phyloP scores from a whole-genome alignment of 2,113 vertebrate species.

The Pelodiscus sinensis region DNA sequence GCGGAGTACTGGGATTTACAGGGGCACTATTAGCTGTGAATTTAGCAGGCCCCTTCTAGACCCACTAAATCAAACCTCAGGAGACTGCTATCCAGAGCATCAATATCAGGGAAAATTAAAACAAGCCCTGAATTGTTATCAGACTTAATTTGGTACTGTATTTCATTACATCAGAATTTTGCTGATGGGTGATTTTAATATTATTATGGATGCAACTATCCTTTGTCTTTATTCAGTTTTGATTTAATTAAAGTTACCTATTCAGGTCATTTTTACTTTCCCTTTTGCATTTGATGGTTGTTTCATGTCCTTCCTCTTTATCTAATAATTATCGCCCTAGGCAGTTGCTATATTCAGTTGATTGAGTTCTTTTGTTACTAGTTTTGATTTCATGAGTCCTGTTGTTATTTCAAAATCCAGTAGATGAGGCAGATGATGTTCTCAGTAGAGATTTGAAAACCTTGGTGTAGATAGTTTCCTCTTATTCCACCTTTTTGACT shows the following conservation, averaged over 20 bases:
- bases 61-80: too few species aligned
- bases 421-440: slow-evolving; percentile 3
- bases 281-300: slow-evolving; percentile 34
- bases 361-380: slow-evolving; percentile 40
- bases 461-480: neutral
- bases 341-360: slow-evolving; percentile 44
- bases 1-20: too few species aligned
- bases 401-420: slow-evolving; percentile 56
- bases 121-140: neutral
- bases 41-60: too few species aligned
- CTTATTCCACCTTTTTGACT: neutral
- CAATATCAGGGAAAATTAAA: too few species aligned
- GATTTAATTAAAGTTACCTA: slow-evolving; percentile 40
- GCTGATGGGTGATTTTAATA: slow-evolving; percentile 33
- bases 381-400: slow-evolving; percentile 34
- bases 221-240: slow-evolving; percentile 32
- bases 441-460: neutral
- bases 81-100: too few species aligned
- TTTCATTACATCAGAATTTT: slow-evolving; percentile 25
- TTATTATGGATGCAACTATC: slow-evolving; percentile 8
- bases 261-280: slow-evolving; percentile 18
- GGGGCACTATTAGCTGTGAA: too few species aligned
- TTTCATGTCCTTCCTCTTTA: slow-evolving; percentile 39
- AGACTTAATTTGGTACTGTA: slow-evolving; percentile 5
- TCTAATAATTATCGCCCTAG: slow-evolving; percentile 52